These are phyloP conservation scores for Etheostoma perlongum DNA, from an alignment of 2,797 vertebrate species.

Conservation along the genomic window DNA sequence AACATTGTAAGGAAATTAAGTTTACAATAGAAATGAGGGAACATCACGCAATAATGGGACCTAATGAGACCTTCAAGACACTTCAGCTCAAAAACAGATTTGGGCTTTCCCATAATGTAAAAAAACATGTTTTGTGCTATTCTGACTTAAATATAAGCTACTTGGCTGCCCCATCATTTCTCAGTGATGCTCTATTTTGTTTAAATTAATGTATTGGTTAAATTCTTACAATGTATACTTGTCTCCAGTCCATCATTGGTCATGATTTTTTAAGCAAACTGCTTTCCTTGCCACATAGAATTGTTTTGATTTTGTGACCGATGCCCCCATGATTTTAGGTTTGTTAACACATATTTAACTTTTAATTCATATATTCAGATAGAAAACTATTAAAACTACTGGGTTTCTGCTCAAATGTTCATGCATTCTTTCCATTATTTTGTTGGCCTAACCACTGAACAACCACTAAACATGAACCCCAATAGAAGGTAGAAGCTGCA, in stretches of 20 bases:
- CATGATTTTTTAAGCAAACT: neutral
- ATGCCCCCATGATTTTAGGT: neutral
- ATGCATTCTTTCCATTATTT: slow-evolving; percentile 7
- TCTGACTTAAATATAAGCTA: slow-evolving; percentile 2
- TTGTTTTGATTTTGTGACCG: neutral
- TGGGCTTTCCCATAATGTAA: slow-evolving; percentile 2
- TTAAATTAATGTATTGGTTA: neutral
- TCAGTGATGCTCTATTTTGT: neutral
- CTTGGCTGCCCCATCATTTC: neutral
- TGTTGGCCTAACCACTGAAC: neutral
- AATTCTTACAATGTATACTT: neutral
- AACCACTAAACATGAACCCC: slow-evolving; percentile 26
- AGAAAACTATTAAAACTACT: neutral
- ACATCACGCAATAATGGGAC: neutral
- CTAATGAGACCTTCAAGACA: neutral
- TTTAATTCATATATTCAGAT: too few relatives aligned
- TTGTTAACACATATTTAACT: neutral
- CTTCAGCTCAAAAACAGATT: slow-evolving; percentile 1
- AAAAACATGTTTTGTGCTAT: slow-evolving; percentile 1
- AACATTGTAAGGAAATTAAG: neutral
- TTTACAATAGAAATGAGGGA: slow-evolving; percentile 10
- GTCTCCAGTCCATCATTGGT: neutral
- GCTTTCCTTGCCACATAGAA: neutral
- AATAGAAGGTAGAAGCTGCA: slow-evolving; percentile 24
- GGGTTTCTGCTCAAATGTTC: slow-evolving; percentile 20